Evolutionary conservation across 2,113 vertebrate species (phyloP).

Genomic region (Laterallus jamaicensis): DNA sequence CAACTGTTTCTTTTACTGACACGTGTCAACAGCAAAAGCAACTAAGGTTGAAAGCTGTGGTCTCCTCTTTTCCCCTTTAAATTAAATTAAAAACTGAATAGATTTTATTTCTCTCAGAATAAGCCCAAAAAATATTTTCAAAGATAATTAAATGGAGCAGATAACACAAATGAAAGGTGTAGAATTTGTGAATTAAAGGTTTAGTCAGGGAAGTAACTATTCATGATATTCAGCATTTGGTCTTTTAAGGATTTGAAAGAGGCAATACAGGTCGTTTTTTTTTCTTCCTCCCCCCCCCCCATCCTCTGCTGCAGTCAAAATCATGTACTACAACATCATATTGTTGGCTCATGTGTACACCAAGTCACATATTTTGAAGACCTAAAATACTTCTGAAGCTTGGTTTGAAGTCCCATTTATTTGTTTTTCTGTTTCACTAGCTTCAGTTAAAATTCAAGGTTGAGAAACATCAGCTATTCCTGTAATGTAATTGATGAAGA

Average conservation of each 20-base stretch:
- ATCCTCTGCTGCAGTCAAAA: background rate
- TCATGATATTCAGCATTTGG: background rate
- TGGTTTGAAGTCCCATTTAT: background rate
- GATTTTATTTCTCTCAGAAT: background rate
- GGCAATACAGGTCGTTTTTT: background rate
- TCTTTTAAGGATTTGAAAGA: background rate
- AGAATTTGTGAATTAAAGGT: background rate
- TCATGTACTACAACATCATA: background rate
- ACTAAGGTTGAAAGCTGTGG: background rate
- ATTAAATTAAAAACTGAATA: background rate
- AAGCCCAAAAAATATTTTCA: background rate
- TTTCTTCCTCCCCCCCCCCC: background rate
- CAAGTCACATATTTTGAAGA: background rate
- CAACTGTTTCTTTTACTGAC: background rate
- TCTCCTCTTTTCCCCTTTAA: background rate
- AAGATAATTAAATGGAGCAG: background rate
- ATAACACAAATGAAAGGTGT: background rate
- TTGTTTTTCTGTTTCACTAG: background rate
- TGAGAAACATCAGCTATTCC: background rate
- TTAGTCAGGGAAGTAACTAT: background rate
- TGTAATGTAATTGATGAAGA: slow-evolving; percentile 59
- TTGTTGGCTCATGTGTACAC: background rate
- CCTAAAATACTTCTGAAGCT: background rate
- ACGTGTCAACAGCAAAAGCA: background rate
- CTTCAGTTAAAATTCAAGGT: slow-evolving; percentile 15